These are phyloP conservation scores for Drosophila oshimai DNA, from an alignment of 1,140 invertebrate genomes.

Conservation along the genomic window DNA sequence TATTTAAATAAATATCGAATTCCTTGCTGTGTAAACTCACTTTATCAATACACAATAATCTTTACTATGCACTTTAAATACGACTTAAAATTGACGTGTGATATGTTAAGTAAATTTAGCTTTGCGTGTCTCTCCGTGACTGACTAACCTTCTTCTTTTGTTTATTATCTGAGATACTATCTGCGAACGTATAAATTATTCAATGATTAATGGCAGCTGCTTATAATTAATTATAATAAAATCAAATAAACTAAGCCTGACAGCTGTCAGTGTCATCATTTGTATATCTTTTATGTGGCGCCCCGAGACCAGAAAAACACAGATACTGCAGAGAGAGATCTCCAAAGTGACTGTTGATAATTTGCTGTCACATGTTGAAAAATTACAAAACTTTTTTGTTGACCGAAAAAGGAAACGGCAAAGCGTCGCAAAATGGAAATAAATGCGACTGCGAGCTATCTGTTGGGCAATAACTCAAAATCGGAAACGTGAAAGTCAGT, in stretches of 20 bases:
- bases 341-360: slow-evolving; percentile 70
- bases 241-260: slow-evolving; percentile 80
- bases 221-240: slow-evolving; percentile 82
- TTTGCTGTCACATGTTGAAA: slow-evolving; percentile 75
- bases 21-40: not conserved
- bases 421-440: slow-evolving; percentile 50
- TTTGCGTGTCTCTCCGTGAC: slow-evolving; percentile 27
- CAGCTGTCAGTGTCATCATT: slow-evolving; percentile 82
- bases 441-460: slow-evolving; percentile 40
- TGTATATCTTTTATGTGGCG: slow-evolving; percentile 61
- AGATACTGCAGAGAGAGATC: slow-evolving; percentile 19
- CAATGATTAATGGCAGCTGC: slow-evolving; percentile 76
- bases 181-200: slow-evolving; percentile 70
- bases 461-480: slow-evolving; percentile 67
- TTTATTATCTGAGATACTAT: slow-evolving; percentile 31
- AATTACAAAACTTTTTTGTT: slow-evolving; percentile 51
- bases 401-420: slow-evolving; percentile 27
- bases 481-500: slow-evolving; percentile 31
- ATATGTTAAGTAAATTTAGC: slow-evolving; percentile 56
- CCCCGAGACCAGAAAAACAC: slow-evolving; percentile 36
- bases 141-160: slow-evolving; percentile 47
- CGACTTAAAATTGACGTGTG: slow-evolving; percentile 42
- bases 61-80: slow-evolving; percentile 19
- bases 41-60: slow-evolving; percentile 16
- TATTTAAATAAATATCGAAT: no score